Base-by-base conservation (phyloP, 2,888 invertebrate species). In the Archips xylosteana region DNA sequence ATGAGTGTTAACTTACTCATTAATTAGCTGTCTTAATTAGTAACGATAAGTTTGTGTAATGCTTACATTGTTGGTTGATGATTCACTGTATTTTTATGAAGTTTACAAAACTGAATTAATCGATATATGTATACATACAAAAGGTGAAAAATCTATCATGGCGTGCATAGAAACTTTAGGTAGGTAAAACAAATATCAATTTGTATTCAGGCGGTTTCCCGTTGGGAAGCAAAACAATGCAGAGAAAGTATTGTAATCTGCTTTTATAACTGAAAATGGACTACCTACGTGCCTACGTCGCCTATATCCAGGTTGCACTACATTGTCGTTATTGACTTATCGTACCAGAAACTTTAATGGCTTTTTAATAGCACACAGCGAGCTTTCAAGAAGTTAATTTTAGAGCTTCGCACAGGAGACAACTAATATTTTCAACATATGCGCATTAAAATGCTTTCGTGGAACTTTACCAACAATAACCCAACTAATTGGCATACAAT, bases 321-420 rank as follows among this genome's bases (percentile, higher is more conserved):
- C 76, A 75, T 76, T 75, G 79, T 76, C 77, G 75, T 77, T 80
- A 80, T 81, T 80, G 81, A 75, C 69, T 74, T 74, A 74, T 75
- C 75, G 71, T 70, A 75, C 78, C 77, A 79, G 79, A 77, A 76
- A 76, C 79, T 78, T 78, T 88, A 88, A 89, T 87, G 87, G 84
- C 83, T 86, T 87, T 87, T 88, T 88, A 88, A 89, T 87, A 86
- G 85, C 80, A 75, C 80, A 85, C 85, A 78, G 82, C 81, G 82
- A 83, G 85, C 86, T 75, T 60, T 65, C 51, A 70, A 60, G 61
- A 74, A 83, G 85, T 85, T 83, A 85, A 82, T 85, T 84, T 83
- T 83, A 82, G 76, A 81, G 78, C 78, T 79, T 77, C 77, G 71
- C 70, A 76, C 75, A 77, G 64, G 64, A 57, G 67, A 75, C 76